Conservation (phyloP, 1,140 invertebrate species). For the Heliconius himera region DNA sequence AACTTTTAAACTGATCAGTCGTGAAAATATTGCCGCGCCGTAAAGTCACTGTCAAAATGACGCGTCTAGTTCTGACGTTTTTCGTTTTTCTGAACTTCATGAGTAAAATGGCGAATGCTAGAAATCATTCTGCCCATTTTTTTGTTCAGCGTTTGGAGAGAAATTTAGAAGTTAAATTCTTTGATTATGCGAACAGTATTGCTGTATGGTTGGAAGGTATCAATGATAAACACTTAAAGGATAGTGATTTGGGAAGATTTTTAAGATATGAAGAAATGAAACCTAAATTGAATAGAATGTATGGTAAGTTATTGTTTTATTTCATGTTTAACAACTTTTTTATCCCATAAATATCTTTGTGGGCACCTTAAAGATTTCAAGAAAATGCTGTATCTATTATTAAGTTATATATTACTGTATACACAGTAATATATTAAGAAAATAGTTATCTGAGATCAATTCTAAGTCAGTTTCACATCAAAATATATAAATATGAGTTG, state of each 20-base stretch:
- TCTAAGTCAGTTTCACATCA: no score
- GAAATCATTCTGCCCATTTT: background rate
- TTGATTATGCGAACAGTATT: constrained; percentile 45
- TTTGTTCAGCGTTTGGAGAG: constrained; percentile 42
- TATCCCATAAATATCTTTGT: background rate
- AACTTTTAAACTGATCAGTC: background rate
- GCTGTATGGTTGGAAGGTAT: constrained; percentile 52
- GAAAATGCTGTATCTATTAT: no score
- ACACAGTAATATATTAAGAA: no score
- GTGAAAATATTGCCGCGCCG: constrained; percentile 31
- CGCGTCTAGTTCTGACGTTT: constrained; percentile 44
- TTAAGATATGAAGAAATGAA: constrained; percentile 64
- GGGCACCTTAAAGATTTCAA: no score
- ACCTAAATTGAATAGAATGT: constrained; percentile 40
- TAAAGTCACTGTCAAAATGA: constrained; percentile 40
- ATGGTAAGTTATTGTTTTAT: constrained; percentile 33
- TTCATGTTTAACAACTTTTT: background rate
- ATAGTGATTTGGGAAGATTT: constrained; percentile 55
- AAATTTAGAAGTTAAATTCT: constrained; percentile 53
- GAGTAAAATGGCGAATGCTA: constrained; percentile 1
- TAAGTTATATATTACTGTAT: no score
- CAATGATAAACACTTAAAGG: constrained; percentile 58
- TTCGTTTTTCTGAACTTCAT: background rate
- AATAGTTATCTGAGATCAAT: no score
- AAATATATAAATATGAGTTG: no score